Base-by-base conservation (phyloP, 2,888 invertebrate species). In the Chrysomela aeneicollis region DNA sequence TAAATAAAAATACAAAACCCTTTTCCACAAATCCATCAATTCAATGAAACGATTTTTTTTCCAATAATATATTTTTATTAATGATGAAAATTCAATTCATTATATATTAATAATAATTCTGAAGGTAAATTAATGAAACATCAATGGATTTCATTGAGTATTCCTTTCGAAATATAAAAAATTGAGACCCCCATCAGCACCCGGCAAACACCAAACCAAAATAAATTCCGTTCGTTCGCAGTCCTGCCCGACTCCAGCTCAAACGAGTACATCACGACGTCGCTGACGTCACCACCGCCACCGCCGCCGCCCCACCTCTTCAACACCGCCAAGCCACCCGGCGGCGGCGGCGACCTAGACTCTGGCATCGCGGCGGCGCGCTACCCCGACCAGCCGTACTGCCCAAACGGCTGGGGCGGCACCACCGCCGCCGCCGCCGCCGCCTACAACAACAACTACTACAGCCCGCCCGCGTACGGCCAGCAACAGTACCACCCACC, bases 391-490 rank as follows among this genome's bases (percentile, higher is more conserved):
- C 71, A 80, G 82, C 77, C 87, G 72, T 85, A 87, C 81, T 86
- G 87, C 79, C 86, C 87, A 78, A 86, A 87, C 83, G 83, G 85
- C 70, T 87, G 88, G 87, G 74, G 73, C 51, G 32, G 32, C 6
- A 54, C 66, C n/a, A 49, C 79, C 32, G 77, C 74, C 59, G 37
- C 78, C 0, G 59, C 72, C 37, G 76, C 74, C 59, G 37, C 78
- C 0, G 60, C 71, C 42, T 82, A 86, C 2, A 78, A 86, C 15
- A 90, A 73, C 64, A 76, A 77, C 81, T 88, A 88, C 67, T 91
- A 90, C 77, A 92, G 92, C 84, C 87, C 88, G 79, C 87, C 87
- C 69, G 75, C 80, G 18, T 86, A 86, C 76, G 86, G 86, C 70
- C 89, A 89, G 74, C 85, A 88, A 69, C 84, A 86, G 3, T 89